These are phyloP conservation scores for Erebia palarica DNA, from an alignment of 2,888 invertebrate species.

Conservation along the genomic window DNA sequence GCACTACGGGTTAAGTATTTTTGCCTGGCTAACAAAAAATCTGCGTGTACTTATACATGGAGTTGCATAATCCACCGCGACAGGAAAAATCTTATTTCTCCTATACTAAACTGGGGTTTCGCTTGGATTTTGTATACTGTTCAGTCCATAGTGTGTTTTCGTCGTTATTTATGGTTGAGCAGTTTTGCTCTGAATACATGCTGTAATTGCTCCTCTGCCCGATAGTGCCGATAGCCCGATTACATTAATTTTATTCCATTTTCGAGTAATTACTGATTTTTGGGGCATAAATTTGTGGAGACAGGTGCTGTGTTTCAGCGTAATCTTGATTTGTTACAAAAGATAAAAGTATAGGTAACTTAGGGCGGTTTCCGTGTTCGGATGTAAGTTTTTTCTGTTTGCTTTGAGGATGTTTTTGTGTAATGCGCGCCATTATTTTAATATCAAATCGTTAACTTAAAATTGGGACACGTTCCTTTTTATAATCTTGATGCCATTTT, in stretches of 20 bases:
- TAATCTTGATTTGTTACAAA: conserved; percentile 35
- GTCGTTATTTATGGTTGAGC: conserved; percentile 53
- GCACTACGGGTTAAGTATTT: too few species aligned
- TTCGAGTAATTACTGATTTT: conserved; percentile 42
- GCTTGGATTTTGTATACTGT: neutral
- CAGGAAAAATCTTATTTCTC: neutral
- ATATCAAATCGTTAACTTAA: too few species aligned
- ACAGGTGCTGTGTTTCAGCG: conserved; percentile 39
- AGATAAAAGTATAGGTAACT: conserved; percentile 7
- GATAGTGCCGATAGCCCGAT: conserved; percentile 42
- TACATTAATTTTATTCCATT: conserved; percentile 41
- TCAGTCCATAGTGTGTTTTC: too few species aligned
- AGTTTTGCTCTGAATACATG: conserved; percentile 42
- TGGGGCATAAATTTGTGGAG: conserved; percentile 38
- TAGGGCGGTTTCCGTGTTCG: neutral
- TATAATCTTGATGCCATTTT: too few species aligned
- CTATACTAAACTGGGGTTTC: neutral
- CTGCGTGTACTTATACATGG: too few species aligned
- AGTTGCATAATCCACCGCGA: too few species aligned
- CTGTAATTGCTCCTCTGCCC: conserved; percentile 39
- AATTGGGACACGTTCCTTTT: too few species aligned
- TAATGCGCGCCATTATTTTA: too few species aligned
- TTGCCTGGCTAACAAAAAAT: too few species aligned
- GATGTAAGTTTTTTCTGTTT: neutral
- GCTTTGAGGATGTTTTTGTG: neutral